Percentiles rank a stretch among this genome's conserved stretches.
phyloP scores from a whole-genome alignment of 2,113 vertebrate genomes.

The Scopus umbretta region DNA sequence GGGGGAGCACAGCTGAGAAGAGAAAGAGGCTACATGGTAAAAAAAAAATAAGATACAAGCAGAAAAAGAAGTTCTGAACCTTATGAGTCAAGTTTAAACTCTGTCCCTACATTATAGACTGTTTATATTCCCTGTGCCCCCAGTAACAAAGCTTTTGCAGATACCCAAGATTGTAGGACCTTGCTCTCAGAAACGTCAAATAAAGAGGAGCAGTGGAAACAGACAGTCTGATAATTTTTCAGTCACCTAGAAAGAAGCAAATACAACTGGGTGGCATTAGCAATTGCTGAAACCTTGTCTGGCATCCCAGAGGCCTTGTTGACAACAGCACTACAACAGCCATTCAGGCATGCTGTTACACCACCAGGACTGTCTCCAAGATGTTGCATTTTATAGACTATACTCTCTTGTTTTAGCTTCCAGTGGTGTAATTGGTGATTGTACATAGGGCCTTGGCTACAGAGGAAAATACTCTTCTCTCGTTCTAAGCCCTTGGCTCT shows the following conservation, averaged over 20 bases:
- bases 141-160: background rate
- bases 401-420: background rate
- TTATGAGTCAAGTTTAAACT: background rate
- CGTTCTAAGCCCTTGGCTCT: background rate
- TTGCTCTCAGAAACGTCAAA: background rate
- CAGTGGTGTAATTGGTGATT: background rate
- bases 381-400: background rate
- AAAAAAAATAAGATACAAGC: background rate
- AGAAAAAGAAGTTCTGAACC: background rate
- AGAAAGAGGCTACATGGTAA: background rate
- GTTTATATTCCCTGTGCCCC: background rate
- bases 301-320: background rate
- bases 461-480: background rate
- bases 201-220: background rate
- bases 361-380: background rate
- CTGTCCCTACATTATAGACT: background rate
- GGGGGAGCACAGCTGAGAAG: constrained; percentile 6
- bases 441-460: background rate
- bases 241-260: background rate
- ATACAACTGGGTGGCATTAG: background rate
- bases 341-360: background rate
- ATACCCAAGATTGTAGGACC: background rate
- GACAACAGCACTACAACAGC: background rate
- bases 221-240: background rate
- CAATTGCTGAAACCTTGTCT: background rate